Evolutionary conservation across 2,797 vertebrate species (phyloP).

Genomic region (Hyperoplus lanceolatus): DNA sequence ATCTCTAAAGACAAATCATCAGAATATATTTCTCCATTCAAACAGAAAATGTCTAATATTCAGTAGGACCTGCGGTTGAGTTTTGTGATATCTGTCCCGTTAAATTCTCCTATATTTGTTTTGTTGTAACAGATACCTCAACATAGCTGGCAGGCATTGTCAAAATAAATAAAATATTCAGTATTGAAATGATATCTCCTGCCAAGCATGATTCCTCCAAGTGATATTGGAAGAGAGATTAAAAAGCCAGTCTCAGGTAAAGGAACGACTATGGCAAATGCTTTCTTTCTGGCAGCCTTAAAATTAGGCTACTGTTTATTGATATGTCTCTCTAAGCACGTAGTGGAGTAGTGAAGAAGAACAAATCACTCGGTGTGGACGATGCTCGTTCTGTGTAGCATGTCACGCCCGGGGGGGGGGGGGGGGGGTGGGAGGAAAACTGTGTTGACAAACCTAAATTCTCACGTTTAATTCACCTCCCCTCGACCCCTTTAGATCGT

Average conservation of each 20-base stretch:
- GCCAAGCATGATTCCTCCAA: slow-evolving; percentile 1
- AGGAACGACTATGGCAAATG: background rate
- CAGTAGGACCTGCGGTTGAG: background rate
- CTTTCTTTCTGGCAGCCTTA: slow-evolving; percentile 4
- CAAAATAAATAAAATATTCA: slow-evolving; percentile 17
- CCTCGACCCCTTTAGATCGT: slow-evolving; percentile 10
- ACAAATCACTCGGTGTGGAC: slow-evolving; percentile 34
- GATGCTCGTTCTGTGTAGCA: slow-evolving; percentile 55
- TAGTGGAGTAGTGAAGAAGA: slow-evolving; percentile 28
- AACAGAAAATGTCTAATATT: slow-evolving; percentile 9
- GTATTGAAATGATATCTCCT: slow-evolving; percentile 8
- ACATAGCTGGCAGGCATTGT: background rate
- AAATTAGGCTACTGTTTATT: background rate
- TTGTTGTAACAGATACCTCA: slow-evolving; percentile 15
- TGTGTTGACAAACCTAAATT: slow-evolving; percentile 43
- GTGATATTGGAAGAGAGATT: background rate
- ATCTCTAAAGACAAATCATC: slow-evolving; percentile 12
- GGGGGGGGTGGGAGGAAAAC: background rate
- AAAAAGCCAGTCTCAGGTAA: slow-evolving; percentile 5
- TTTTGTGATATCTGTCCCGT: slow-evolving; percentile 4
- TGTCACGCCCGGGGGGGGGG: slow-evolving; percentile 69
- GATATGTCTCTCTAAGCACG: slow-evolving; percentile 14
- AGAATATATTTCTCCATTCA: slow-evolving; percentile 9
- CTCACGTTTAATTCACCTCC: slow-evolving; percentile 44
- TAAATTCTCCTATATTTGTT: background rate